Evolutionary conservation across 2,113 vertebrate species (phyloP).

Genomic region (Apistogramma diplotaenia): DNA sequence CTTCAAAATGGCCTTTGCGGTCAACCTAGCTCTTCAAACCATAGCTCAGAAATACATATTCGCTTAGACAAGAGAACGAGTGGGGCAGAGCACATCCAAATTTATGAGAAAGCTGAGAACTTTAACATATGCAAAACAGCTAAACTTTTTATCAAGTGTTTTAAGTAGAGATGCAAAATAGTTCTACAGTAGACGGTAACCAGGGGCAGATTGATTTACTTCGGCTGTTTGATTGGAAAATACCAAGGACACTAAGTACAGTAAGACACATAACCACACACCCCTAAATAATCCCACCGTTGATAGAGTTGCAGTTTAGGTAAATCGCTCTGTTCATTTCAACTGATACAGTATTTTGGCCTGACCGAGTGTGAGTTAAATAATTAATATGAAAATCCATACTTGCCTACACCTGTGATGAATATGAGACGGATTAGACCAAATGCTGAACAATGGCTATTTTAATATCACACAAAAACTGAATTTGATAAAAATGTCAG

Average conservation of each 20-base stretch:
- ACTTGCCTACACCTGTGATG: neutral
- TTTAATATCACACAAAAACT: constrained; percentile 4
- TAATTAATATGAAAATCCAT: neutral
- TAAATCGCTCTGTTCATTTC: neutral
- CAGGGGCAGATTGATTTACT: neutral
- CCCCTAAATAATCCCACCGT: neutral
- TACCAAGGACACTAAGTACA: neutral
- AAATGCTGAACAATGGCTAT: neutral
- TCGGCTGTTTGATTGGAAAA: neutral
- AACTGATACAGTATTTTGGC: neutral
- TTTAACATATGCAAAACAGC: constrained; percentile 55
- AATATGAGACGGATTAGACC: neutral
- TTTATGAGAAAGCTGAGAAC: constrained; percentile 38
- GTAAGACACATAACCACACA: neutral
- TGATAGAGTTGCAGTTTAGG: neutral
- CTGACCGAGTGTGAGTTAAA: neutral
- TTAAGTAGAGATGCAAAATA: constrained; percentile 32
- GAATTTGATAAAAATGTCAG: constrained; percentile 15
- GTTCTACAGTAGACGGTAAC: neutral
- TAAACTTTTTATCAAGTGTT: constrained; percentile 51
- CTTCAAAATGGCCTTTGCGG: constrained; percentile 43
- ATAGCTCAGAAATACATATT: constrained; percentile 41
- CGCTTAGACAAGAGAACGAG: constrained; percentile 39
- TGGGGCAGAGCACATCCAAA: constrained; percentile 37
- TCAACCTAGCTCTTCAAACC: constrained; percentile 53